phyloP scores from a whole-genome alignment of 2,113 vertebrate genomes.

The Paraplagusia blochii region DNA sequence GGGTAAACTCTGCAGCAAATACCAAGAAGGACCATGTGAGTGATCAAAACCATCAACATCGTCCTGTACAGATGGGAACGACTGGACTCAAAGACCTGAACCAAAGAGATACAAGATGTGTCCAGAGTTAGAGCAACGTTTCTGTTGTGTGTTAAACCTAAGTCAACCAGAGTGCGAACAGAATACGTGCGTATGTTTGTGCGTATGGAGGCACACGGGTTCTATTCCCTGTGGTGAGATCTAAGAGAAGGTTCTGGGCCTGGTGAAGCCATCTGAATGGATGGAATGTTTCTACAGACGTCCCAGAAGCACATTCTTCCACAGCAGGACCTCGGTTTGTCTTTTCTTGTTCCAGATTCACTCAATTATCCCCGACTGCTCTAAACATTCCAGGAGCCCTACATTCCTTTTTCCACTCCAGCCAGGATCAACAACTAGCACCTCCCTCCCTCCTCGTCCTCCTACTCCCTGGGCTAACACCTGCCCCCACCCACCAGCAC shows the following conservation, averaged over 20 bases:
- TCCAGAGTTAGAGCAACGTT: background rate
- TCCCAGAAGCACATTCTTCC: slow-evolving; percentile 76
- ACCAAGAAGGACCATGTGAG: too few relatives aligned
- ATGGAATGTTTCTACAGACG: slow-evolving; percentile 79
- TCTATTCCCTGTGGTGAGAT: slow-evolving; percentile 64
- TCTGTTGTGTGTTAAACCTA: slow-evolving; percentile 12
- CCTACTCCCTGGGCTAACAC: slow-evolving; percentile 52
- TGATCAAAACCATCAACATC: too few relatives aligned
- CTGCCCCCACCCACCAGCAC: slow-evolving; percentile 46
- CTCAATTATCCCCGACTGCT: slow-evolving; percentile 79
- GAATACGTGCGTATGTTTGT: slow-evolving; percentile 5
- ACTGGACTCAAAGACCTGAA: too few relatives aligned
- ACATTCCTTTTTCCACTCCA: slow-evolving; percentile 73
- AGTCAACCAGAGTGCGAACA: slow-evolving; percentile 19
- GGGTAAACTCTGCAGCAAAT: too few relatives aligned
- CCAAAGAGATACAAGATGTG: too few relatives aligned
- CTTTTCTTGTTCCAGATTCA: slow-evolving; percentile 82
- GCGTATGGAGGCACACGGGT: slow-evolving; percentile 3
- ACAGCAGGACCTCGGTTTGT: slow-evolving; percentile 74
- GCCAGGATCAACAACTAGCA: slow-evolving; percentile 58
- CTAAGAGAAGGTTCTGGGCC: slow-evolving; percentile 65
- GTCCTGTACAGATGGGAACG: too few relatives aligned
- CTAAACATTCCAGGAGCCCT: slow-evolving; percentile 77
- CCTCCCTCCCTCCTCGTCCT: slow-evolving; percentile 38
- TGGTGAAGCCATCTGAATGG: slow-evolving; percentile 58